Evolutionary conservation across 2,888 invertebrate species (phyloP), one percentile per base, ranked within the genome.

Genomic region (Pycnomerus fuliginosus): DNA sequence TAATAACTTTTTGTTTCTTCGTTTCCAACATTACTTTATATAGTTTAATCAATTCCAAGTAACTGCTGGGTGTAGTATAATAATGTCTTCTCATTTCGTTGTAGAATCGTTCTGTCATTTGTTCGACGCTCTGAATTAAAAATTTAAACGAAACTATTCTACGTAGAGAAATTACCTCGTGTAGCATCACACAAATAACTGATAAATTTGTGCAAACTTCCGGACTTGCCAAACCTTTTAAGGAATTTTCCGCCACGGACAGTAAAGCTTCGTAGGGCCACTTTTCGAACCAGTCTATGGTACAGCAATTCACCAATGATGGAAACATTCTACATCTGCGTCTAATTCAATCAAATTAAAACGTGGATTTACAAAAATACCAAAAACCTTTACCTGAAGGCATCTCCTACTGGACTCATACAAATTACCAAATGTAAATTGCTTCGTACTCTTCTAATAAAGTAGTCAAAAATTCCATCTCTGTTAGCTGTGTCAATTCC

Each of bases 281-380:
- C 61, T 89, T 90, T 1, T 85, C 84, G 69, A 92, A 94, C 94
- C 95, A 95, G 68, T 95, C 92, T 44, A 95, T 93, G 0, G 92
- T 92, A 63, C 93, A 94, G 66, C 93, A 94, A 72, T 94, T 95
- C 3, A 93, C 89, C 50, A 96, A 74, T 0, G 94, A 93, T 0
- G 95, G 96, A 68, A 94, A 96, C 89, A 94, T 93, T 27, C 94
- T 83, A 58, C 94, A 89, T 3, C 94, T 80, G 24, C 89, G 83
- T 48, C 90, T 84, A 61, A 69, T 62, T 73, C 16, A 30, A 24
- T 1, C 7, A 32, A 27, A 17, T 25, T 25, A 8, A 8, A 12
- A 12, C 2, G n/a, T 1, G 11, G n/a, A n/a, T n/a, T n/a, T n/a
- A n/a, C n/a, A n/a, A 23, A n/a, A 39, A 8, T 23, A 13, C 10